Conservation (phyloP, 2,888 invertebrate genomes). For the Zhengitettix transpicula region DNA sequence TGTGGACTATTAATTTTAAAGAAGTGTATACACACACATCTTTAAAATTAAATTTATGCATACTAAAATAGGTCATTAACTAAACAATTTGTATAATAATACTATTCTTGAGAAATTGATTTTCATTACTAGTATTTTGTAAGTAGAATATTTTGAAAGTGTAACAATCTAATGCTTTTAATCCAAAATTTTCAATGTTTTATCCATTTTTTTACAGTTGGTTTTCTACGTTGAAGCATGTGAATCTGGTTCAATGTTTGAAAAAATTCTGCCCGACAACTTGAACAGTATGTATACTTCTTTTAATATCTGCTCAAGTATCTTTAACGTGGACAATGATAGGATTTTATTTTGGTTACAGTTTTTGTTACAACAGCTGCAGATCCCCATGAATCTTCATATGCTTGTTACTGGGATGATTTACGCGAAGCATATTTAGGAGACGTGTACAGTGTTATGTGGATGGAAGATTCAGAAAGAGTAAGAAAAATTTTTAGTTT, state of each 20-base stretch:
- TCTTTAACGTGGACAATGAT: not conserved
- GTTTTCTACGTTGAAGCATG: constrained; percentile 43
- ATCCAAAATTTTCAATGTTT: not conserved
- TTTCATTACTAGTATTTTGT: not conserved
- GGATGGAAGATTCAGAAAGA: constrained; percentile 40
- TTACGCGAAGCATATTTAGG: constrained; percentile 33
- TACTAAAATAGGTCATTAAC: no score
- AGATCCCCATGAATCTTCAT: constrained; percentile 37
- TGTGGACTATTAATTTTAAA: no score
- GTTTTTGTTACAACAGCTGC: constrained; percentile 42
- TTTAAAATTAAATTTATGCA: no score
- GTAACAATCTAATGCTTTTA: not conserved
- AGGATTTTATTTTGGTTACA: constrained; percentile 17
- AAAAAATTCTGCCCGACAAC: constrained; percentile 29
- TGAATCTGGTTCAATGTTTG: constrained; percentile 44
- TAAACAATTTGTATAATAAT: no score
- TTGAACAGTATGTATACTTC: constrained; percentile 28
- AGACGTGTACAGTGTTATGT: constrained; percentile 40
- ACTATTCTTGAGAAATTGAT: no score
- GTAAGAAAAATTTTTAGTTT: constrained; percentile 14
- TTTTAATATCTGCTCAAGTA: not conserved
- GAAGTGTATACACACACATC: no score
- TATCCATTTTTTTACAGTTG: constrained; percentile 24
- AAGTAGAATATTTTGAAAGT: not conserved
- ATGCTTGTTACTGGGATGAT: constrained; percentile 38